Percentiles rank a stretch among this genome's conserved stretches.
phyloP scores from a whole-genome alignment of 2,888 invertebrate species.

The Cyaniris semiargus region DNA sequence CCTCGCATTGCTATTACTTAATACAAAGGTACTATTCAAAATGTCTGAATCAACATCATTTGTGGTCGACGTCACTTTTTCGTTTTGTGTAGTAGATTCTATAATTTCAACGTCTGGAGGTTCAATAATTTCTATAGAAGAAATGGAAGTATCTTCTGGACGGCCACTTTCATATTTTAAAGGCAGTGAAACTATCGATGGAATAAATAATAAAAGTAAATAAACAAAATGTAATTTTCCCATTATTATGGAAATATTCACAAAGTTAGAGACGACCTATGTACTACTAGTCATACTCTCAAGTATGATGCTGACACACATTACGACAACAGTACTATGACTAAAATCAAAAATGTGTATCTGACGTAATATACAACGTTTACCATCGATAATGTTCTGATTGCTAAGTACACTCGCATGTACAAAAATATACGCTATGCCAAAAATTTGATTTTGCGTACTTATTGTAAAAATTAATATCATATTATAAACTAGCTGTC shows the following conservation, averaged over 20 bases:
- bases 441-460: not conserved
- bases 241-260: conserved; percentile 43
- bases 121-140: not conserved
- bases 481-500: no score
- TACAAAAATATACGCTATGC: not conserved
- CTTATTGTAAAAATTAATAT: no score
- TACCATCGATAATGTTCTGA: conserved; percentile 11
- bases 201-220: conserved; percentile 43
- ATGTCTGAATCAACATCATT: not conserved
- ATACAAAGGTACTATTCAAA: not conserved
- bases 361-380: not conserved
- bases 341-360: conserved; percentile 25
- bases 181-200: conserved; percentile 45
- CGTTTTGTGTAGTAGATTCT: not conserved
- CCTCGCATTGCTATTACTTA: conserved; percentile 35
- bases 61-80: not conserved
- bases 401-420: conserved; percentile 21
- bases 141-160: not conserved
- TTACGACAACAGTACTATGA: conserved; percentile 25
- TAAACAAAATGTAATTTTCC: conserved; percentile 41
- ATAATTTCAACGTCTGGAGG: not conserved
- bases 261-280: not conserved
- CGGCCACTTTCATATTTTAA: conserved; percentile 36
- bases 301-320: conserved; percentile 14
- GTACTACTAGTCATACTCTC: not conserved